Evolutionary conservation across 2,113 vertebrate species (phyloP).

Genomic region (Rhinolophus sinicus): DNA sequence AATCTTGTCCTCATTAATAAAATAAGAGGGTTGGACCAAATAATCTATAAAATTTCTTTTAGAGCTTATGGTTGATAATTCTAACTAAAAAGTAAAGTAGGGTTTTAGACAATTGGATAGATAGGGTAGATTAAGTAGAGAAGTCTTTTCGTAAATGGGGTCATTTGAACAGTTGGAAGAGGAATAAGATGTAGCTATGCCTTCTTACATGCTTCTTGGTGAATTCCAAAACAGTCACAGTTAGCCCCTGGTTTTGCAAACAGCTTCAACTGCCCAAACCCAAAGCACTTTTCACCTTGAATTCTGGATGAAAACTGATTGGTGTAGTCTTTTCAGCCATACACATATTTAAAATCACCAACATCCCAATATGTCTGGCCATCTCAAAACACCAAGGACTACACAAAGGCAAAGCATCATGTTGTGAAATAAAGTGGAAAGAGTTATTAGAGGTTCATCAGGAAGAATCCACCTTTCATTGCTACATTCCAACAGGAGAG

Average conservation of each 20-base stretch:
- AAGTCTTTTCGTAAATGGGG: background rate
- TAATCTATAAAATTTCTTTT: conserved; percentile 1
- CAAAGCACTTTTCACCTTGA: background rate
- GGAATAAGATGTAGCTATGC: background rate
- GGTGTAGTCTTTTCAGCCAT: background rate
- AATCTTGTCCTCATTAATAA: background rate
- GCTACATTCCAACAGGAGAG: background rate
- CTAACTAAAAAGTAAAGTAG: background rate
- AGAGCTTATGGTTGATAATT: background rate
- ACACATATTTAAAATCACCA: background rate
- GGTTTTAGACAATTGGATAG: background rate
- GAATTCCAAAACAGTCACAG: background rate
- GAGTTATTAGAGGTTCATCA: too few species aligned
- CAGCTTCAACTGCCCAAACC: background rate
- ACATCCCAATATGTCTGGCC: background rate
- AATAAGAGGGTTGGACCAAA: background rate
- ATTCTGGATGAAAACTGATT: background rate
- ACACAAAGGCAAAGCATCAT: background rate
- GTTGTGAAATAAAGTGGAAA: background rate
- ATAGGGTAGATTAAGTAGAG: background rate
- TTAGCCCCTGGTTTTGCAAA: background rate
- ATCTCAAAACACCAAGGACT: background rate
- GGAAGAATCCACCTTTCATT: background rate
- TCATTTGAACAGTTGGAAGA: background rate
- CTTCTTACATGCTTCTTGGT: background rate